Percentiles rank a stretch among this genome's conserved stretches.
These are phyloP conservation scores for Fopius arisanus DNA, from an alignment of 1,140 invertebrate genomes.

Conservation along the genomic window DNA sequence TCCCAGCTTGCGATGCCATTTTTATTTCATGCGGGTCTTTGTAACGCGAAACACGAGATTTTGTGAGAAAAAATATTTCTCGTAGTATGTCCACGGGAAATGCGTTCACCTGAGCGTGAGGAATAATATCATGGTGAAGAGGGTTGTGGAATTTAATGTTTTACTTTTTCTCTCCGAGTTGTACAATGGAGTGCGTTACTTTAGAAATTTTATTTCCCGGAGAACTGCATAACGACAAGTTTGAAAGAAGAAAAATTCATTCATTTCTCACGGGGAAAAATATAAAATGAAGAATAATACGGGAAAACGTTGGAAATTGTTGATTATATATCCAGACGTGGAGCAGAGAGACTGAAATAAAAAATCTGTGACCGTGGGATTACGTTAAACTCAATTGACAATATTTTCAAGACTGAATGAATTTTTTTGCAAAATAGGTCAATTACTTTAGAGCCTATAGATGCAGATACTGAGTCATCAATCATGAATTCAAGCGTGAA, in stretches of 20 bases:
- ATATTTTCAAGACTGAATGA: not conserved
- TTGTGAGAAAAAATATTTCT: not conserved
- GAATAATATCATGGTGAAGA: not conserved
- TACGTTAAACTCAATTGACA: too few relatives aligned
- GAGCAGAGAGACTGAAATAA: too few relatives aligned
- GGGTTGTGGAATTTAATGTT: not conserved
- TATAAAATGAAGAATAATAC: too few relatives aligned
- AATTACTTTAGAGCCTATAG: constrained; percentile 23
- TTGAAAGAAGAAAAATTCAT: too few relatives aligned
- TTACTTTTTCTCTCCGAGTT: not conserved
- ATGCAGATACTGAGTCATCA: constrained; percentile 1
- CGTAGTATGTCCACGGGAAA: not conserved
- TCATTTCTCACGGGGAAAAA: too few relatives aligned
- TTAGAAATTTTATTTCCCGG: not conserved
- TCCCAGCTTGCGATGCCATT: not conserved
- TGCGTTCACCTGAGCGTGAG: constrained; percentile 5
- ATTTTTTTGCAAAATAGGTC: constrained; percentile 15
- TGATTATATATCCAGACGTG: too few relatives aligned
- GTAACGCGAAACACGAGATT: not conserved
- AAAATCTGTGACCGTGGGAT: too few relatives aligned
- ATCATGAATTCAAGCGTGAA: constrained; percentile 23
- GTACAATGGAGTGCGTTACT: not conserved
- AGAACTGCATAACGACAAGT: not conserved
- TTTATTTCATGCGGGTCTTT: not conserved
- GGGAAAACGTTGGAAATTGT: too few relatives aligned